A percentile compares a stretch with the other conserved stretches of the same genome.
Conservation (phyloP, 2,888 invertebrate genomes). For the Zaprionus obscuricornis region DNA sequence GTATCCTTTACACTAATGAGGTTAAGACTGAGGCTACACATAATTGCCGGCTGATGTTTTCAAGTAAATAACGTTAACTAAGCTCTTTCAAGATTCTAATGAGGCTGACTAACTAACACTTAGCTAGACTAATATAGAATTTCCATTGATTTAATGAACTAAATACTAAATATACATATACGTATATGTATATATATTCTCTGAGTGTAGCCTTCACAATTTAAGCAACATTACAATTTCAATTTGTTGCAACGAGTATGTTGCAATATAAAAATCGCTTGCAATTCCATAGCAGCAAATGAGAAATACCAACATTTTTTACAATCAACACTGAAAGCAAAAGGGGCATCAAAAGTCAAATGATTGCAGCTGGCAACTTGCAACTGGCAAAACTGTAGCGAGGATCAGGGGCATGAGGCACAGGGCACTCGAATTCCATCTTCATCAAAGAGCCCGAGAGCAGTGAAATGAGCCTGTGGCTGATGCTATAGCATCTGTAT, state of each 20-base stretch:
- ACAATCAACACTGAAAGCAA: constrained; percentile 62
- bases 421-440: constrained; percentile 62
- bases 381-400: neutral
- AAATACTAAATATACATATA: too few species aligned
- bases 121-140: constrained; percentile 1
- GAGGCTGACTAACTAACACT: constrained; percentile 33
- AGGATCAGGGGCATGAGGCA: neutral
- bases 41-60: constrained; percentile 53
- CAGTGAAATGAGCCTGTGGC: constrained; percentile 14
- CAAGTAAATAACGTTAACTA: constrained; percentile 31
- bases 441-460: constrained; percentile 63
- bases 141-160: neutral
- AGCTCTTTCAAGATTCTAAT: constrained; percentile 16
- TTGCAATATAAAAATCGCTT: too few species aligned
- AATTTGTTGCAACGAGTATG: constrained; percentile 56
- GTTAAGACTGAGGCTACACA: constrained; percentile 32
- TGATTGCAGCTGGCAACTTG: constrained; percentile 63
- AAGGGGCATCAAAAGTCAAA: constrained; percentile 66
- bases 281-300: constrained; percentile 41
- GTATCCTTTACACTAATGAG: constrained; percentile 68
- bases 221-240: constrained; percentile 18
- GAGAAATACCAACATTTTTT: constrained; percentile 58
- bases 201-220: neutral
- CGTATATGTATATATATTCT: too few species aligned
- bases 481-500: constrained; percentile 53